Evolutionary conservation across 92 coral and sea anemone species (phyloP), one percentile per base, ranked within the genome.

Genomic region (Palythoa grandis): DNA sequence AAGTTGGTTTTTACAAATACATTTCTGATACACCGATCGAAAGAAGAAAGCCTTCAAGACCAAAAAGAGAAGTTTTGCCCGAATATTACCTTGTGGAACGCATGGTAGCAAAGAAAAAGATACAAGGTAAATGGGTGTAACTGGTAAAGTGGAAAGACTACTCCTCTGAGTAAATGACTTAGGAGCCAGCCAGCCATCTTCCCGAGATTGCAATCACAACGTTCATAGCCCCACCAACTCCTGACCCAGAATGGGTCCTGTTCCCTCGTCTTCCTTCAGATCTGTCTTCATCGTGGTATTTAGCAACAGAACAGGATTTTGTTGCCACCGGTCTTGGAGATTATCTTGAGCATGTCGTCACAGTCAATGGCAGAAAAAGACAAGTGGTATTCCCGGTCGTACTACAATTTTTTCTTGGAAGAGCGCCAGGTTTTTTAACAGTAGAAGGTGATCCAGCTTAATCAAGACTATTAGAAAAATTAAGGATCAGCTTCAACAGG

Each of bases 391-490:
- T 86, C 61, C 92, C 92, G n/a, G 87, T 86, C 22, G 29, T 52
- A 43, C 73, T 89, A 15, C 79, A 72, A 61, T 66, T 75, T 25
- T n/a, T 23, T 3, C 83, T 90, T 52, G 90, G 92, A 52, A 90
- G 78, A 77, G 83, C 89, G 52, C 90, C 92, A 22, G 85, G 75
- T 22, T 90, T 89, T 60, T 20, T 89, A 43, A 78, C 86, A 14
- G 67, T 12, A 71, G 48, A 54, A 52, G 88, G 88, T 75, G 72
- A 58, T 13, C 86, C 74, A 70, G 61, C 80, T 12, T 60, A 65
- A 37, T 48, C 86, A 23, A 85, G 88, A 57, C 82, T 83, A 14
- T 76, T 89, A 14, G 92, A 89, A 75, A 84, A 78, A 63, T 38
- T 86, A 20, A 82, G 79, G 54, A 80, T 89, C 14, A 61, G 65